phyloP scores from a whole-genome alignment of 2,888 invertebrate species.

The Phyllotreta cruciferae region DNA sequence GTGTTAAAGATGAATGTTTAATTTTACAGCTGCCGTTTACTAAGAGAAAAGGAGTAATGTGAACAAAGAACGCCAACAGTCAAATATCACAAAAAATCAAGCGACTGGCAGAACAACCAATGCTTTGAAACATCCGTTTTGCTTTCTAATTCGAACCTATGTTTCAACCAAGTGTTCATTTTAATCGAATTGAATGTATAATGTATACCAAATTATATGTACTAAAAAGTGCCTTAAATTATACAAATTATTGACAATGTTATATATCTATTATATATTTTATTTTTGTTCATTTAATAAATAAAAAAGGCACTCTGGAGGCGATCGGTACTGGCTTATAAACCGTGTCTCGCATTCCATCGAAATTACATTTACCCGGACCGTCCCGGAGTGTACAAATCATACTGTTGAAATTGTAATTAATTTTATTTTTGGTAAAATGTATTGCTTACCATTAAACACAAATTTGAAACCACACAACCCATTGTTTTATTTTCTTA shows the following conservation, averaged over 20 bases:
- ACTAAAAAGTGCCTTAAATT: slow-evolving; percentile 52
- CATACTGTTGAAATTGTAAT: slow-evolving; percentile 29
- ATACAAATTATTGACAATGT: slow-evolving; percentile 43
- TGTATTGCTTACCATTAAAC: slow-evolving; percentile 25
- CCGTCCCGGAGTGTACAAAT: slow-evolving; percentile 35
- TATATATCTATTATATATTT: slow-evolving; percentile 26
- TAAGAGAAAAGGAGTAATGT: slow-evolving; percentile 47
- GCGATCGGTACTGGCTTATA: slow-evolving; percentile 39
- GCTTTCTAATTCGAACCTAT: slow-evolving; percentile 38
- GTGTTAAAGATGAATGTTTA: slow-evolving; percentile 25
- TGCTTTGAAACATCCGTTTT: slow-evolving; percentile 43
- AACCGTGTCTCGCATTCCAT: slow-evolving; percentile 59
- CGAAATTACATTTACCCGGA: slow-evolving; percentile 31
- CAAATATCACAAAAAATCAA: slow-evolving; percentile 35
- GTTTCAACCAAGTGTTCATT: slow-evolving; percentile 51
- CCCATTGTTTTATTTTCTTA: background rate
- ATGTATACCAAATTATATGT: slow-evolving; percentile 31
- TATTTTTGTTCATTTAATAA: slow-evolving; percentile 17
- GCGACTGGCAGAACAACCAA: slow-evolving; percentile 50
- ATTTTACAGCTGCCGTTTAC: slow-evolving; percentile 57
- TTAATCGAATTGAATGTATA: slow-evolving; percentile 38
- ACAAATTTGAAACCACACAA: background rate
- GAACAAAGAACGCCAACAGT: slow-evolving; percentile 41
- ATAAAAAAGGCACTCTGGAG: slow-evolving; percentile 25
- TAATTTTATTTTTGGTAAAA: slow-evolving; percentile 34